These are phyloP conservation scores for Meriones unguiculatus DNA, from an alignment of 2,113 vertebrate species.

Conservation along the genomic window DNA sequence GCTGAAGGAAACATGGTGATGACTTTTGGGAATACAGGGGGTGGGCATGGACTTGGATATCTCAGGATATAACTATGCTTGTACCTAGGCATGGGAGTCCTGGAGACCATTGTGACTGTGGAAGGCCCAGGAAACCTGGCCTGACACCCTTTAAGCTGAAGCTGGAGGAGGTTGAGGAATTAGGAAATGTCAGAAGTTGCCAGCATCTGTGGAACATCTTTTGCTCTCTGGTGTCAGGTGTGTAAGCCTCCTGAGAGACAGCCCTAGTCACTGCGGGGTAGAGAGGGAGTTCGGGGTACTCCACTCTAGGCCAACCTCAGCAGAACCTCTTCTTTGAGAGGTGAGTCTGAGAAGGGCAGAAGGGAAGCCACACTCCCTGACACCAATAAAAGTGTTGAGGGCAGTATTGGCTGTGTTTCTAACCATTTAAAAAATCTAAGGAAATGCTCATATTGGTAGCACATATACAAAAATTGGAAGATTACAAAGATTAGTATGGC, in stretches of 20 bases:
- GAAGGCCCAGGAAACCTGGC: background rate
- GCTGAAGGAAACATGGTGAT: background rate
- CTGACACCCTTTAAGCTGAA: background rate
- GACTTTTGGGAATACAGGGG: background rate
- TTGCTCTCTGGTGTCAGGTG: background rate
- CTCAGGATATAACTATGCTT: background rate
- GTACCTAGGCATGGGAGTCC: background rate
- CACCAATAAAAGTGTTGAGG: fast-evolving
- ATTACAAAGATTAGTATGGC: background rate
- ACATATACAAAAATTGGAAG: background rate
- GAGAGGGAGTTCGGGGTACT: background rate
- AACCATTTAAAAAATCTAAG: background rate
- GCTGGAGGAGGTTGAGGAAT: background rate
- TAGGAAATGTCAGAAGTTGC: background rate
- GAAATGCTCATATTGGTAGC: background rate
- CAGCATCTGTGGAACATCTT: background rate
- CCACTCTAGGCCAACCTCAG: background rate
- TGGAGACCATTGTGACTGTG: background rate
- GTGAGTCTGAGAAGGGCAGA: background rate
- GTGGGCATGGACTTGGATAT: too few species aligned
- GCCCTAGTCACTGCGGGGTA: background rate
- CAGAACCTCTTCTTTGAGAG: background rate
- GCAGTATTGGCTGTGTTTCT: background rate
- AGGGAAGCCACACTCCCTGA: background rate
- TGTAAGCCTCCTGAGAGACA: background rate